Percentiles rank a stretch among this genome's conserved stretches.
phyloP scores from a whole-genome alignment of 2,888 invertebrate genomes.

The Alloplasta piceator region DNA sequence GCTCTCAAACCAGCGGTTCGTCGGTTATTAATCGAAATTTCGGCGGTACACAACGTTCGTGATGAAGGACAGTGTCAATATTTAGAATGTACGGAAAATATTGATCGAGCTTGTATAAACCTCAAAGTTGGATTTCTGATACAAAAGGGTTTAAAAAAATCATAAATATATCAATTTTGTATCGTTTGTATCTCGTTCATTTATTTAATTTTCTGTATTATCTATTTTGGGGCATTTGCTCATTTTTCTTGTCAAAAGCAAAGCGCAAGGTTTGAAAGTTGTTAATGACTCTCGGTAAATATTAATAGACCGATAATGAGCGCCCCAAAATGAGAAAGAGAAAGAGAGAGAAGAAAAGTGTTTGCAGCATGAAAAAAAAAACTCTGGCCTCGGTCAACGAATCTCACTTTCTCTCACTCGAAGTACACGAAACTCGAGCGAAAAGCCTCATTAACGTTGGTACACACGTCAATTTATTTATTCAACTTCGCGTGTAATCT shows the following conservation, averaged over 20 bases:
- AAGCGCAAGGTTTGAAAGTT: constrained; percentile 5
- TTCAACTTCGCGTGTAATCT: constrained; percentile 6
- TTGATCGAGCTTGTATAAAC: not conserved
- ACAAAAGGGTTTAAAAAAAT: not conserved
- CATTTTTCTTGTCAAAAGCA: not conserved
- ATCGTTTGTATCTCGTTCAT: not conserved
- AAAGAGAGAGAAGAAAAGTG: constrained; percentile 13
- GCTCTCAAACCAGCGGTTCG: not conserved
- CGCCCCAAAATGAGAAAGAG: not conserved
- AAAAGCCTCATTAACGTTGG: constrained; percentile 50
- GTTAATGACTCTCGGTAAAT: constrained; percentile 53
- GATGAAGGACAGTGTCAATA: not conserved
- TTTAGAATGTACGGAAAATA: not conserved
- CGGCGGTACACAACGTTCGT: not conserved
- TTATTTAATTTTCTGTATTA: not conserved
- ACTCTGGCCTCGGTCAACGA: constrained; percentile 42
- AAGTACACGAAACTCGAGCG: constrained; percentile 32
- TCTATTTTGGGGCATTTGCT: no score
- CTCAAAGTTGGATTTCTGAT: not conserved
- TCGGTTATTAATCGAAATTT: constrained; percentile 24
- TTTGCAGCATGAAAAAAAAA: constrained; percentile 53
- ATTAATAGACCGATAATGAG: constrained; percentile 55
- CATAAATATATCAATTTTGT: not conserved
- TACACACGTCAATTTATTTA: constrained; percentile 19
- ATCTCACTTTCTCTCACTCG: constrained; percentile 33